Conservation (phyloP, 2,113 vertebrate species). For the Megaptera novaeangliae region DNA sequence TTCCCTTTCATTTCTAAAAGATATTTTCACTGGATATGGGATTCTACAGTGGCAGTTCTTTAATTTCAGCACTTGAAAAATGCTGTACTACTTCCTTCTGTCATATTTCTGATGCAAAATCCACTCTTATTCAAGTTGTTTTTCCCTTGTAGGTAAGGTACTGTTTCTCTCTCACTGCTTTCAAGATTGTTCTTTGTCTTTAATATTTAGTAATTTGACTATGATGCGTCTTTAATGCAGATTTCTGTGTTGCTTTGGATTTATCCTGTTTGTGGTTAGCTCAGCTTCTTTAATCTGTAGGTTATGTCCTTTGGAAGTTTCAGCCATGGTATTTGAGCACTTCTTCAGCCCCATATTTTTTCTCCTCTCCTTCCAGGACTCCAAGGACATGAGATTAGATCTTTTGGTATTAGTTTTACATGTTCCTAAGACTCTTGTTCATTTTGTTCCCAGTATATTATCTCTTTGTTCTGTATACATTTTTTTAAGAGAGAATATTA, state of each 20-base stretch:
- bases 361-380: neutral
- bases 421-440: neutral
- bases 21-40: neutral
- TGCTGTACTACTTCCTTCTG: neutral
- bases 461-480: neutral
- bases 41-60: neutral
- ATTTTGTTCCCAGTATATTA: neutral
- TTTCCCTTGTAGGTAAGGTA: neutral
- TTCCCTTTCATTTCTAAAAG: constrained; percentile 18
- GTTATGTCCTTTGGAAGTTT: neutral
- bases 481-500: neutral
- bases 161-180: neutral
- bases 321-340: neutral
- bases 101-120: neutral
- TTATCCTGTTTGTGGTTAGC: neutral
- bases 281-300: neutral
- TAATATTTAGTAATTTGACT: neutral
- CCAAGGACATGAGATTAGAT: neutral
- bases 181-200: neutral
- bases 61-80: neutral
- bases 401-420: neutral
- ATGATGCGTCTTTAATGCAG: neutral
- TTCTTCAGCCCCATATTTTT: neutral
- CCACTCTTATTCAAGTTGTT: neutral
- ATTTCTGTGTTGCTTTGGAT: neutral